Evolutionary conservation across 2,797 vertebrate genomes (phyloP), one percentile per base, ranked within the genome.

Genomic region (Clarias pachynema): DNA sequence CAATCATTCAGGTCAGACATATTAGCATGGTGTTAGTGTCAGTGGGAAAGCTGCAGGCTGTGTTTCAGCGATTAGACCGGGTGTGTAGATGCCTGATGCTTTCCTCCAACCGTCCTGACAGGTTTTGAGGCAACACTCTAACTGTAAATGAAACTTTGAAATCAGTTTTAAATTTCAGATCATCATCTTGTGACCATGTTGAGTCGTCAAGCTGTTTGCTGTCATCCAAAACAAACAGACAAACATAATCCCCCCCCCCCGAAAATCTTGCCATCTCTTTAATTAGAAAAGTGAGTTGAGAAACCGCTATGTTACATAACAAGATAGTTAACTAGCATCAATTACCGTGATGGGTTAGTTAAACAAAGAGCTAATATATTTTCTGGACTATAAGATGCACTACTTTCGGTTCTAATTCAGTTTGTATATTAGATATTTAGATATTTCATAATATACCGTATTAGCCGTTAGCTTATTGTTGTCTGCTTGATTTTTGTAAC

Each of bases 361-460:
- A 15, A 72, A 18, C 24, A 16, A 9, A 6, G 5, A 59, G 57
- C 31, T 40, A n/a, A 40, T 63, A 16, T 63, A 26, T 63, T 7
- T 63, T 79, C 77, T 63, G 77, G 34, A 79, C 59, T 63, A 79
- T 63, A 79, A 40, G 24, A 63, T 63, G 34, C 59, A 40, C 34
- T 63, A 62, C 24, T 26, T 62, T 44, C 2, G 59, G 5, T 78
- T 75, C 22, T 31, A 34, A 10, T 24, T 37, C 31, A 60, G 20
- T 60, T 29, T 9, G 5, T 31, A 26, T 74, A 22, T 37, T 4
- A 0, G 0, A 62, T n/a, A 62, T 62, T 44, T 24, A 14, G 22
- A 24, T 73, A 49, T 26, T 49, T 49, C n/a, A 73, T 26, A 73
- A n/a, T 49, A n/a, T 20, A 31, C 49, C 20, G 8, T 57, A 5